Conservation (phyloP, 1,140 invertebrate genomes). For the Parasteatoda tepidariorum region DNA sequence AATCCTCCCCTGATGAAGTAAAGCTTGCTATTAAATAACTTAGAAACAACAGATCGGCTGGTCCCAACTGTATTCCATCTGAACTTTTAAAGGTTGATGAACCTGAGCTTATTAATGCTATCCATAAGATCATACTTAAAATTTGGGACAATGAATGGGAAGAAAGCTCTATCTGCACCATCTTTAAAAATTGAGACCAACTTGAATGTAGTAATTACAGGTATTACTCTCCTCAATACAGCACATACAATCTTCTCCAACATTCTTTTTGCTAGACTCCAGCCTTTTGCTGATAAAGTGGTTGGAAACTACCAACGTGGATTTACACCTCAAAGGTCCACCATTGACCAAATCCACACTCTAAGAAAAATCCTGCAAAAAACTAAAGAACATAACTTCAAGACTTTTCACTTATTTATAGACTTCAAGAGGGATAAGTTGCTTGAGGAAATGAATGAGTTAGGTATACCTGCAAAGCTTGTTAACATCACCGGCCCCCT, state of each 20-base stretch:
- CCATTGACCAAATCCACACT: too few species aligned
- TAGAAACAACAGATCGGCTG: too few species aligned
- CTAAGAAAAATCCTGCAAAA: slow-evolving; percentile 28
- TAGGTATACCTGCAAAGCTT: too few species aligned
- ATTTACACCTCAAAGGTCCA: neutral
- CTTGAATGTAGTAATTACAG: slow-evolving; percentile 32
- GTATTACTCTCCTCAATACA: slow-evolving; percentile 19
- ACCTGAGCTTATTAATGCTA: neutral
- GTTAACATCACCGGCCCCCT: too few species aligned
- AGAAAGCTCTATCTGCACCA: slow-evolving; percentile 4
- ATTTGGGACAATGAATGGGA: slow-evolving; percentile 17
- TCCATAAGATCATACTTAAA: too few species aligned
- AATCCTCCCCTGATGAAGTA: too few species aligned
- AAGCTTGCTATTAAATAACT: too few species aligned
- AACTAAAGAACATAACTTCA: slow-evolving; percentile 32
- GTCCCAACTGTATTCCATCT: too few species aligned
- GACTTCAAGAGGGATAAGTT: neutral
- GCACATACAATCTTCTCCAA: slow-evolving; percentile 20
- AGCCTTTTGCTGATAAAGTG: neutral
- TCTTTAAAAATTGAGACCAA: slow-evolving; percentile 25
- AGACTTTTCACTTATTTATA: slow-evolving; percentile 21
- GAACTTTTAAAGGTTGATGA: neutral
- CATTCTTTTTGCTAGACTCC: neutral
- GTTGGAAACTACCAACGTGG: slow-evolving; percentile 15
- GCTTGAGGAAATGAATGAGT: neutral